These are phyloP conservation scores for Microctonus aethiopoides DNA, from an alignment of 2,888 invertebrate species.

Conservation along the genomic window DNA sequence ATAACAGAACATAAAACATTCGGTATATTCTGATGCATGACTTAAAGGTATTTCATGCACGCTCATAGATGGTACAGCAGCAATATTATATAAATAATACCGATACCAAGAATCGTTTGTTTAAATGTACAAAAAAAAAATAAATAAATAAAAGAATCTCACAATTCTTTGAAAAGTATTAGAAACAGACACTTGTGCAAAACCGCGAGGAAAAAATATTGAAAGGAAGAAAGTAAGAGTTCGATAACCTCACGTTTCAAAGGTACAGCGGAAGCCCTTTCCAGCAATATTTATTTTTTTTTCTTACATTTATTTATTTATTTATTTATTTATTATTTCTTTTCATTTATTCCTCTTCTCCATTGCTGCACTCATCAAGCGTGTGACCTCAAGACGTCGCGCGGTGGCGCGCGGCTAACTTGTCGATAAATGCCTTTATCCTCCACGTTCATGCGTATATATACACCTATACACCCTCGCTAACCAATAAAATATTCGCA, in stretches of 20 bases:
- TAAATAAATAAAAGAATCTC: background rate
- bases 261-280: slow-evolving; percentile 23
- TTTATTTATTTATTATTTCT: slow-evolving; percentile 7
- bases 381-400: slow-evolving; percentile 41
- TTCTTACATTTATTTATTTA: slow-evolving; percentile 13
- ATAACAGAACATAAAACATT: background rate
- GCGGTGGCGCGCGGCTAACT: slow-evolving; percentile 29
- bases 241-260: slow-evolving; percentile 40
- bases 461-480: slow-evolving; percentile 22
- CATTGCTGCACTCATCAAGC: slow-evolving; percentile 36
- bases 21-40: background rate
- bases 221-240: slow-evolving; percentile 13
- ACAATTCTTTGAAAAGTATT: background rate
- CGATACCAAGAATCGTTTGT: background rate
- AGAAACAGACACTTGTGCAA: slow-evolving; percentile 10
- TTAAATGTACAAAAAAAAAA: background rate
- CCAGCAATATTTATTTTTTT: slow-evolving; percentile 5
- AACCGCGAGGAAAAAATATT: slow-evolving; percentile 18
- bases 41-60: background rate
- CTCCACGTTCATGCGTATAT: slow-evolving; percentile 8
- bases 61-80: background rate
- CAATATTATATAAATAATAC: background rate
- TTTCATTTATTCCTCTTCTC: slow-evolving; percentile 14
- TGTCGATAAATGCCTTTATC: slow-evolving; percentile 33
- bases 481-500: slow-evolving; percentile 47